phyloP scores from a whole-genome alignment of 1,140 invertebrate species.

The Lepidurus couesii region DNA sequence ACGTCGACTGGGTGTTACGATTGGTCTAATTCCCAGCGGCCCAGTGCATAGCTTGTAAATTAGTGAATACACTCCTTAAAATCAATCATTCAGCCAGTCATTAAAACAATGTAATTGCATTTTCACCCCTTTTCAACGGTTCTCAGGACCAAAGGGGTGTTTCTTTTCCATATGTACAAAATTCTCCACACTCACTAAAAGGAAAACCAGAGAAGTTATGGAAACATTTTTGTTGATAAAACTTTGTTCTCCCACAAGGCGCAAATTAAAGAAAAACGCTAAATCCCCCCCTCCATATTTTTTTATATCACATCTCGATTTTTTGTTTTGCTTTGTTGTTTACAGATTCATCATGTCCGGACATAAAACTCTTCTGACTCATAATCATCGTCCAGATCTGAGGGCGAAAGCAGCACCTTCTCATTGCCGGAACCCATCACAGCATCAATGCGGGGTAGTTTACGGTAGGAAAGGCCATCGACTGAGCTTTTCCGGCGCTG shows the following conservation, averaged over 20 bases:
- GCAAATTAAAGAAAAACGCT: too few species aligned
- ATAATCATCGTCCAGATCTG: not conserved
- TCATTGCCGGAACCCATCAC: not conserved
- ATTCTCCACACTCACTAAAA: too few species aligned
- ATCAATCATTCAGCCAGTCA: not conserved
- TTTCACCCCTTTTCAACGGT: not conserved
- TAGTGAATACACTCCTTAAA: not conserved
- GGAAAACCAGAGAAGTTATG: too few species aligned
- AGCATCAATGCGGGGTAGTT: not conserved
- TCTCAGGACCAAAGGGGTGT: too few species aligned
- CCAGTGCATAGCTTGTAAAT: conserved; percentile 19
- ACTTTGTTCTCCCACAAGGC: too few species aligned
- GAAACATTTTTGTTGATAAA: too few species aligned
- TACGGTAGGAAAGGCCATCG: not conserved
- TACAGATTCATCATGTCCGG: not conserved
- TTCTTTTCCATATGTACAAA: too few species aligned
- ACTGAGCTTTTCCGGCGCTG: not conserved
- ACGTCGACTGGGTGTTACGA: not conserved
- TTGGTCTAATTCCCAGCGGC: not conserved
- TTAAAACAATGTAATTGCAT: not conserved
- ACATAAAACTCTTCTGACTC: not conserved
- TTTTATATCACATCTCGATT: not conserved
- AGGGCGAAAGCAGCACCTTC: not conserved
- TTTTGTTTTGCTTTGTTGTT: not conserved
- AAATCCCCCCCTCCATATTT: too few species aligned